Conservation (phyloP, 2,888 invertebrate species). For the Phaedon cochleariae region DNA sequence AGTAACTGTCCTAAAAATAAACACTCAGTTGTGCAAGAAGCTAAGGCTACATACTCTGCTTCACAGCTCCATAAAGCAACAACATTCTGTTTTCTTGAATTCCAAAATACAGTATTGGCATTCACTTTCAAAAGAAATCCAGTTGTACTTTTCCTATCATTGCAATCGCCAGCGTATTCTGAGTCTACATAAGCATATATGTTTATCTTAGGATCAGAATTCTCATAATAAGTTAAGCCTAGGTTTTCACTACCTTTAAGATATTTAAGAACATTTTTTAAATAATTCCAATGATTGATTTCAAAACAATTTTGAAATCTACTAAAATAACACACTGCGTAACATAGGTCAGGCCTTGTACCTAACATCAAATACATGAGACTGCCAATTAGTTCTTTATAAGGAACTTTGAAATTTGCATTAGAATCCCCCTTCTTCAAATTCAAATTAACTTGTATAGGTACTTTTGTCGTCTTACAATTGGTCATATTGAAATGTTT, state of each 20-base stretch:
- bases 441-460: conserved; percentile 22
- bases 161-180: conserved; percentile 14
- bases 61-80: conserved; percentile 37
- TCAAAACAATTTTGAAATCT: conserved; percentile 38
- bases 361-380: conserved; percentile 38
- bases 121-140: conserved; percentile 36
- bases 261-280: conserved; percentile 27
- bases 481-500: conserved; percentile 28
- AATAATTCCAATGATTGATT: conserved; percentile 30
- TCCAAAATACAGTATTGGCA: conserved; percentile 34
- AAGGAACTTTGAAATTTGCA: conserved; percentile 15
- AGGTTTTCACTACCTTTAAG: conserved; percentile 22
- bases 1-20: conserved; percentile 35
- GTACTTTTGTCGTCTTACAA: conserved; percentile 15
- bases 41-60: conserved; percentile 38
- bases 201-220: background rate
- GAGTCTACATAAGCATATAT: conserved; percentile 16
- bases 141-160: conserved; percentile 31
- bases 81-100: conserved; percentile 33
- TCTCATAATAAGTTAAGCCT: conserved; percentile 28
- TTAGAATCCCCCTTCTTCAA: background rate
- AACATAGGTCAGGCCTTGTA: conserved; percentile 38
- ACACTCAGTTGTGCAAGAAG: conserved; percentile 34
- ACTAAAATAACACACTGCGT: conserved; percentile 34
- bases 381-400: conserved; percentile 32